Percentiles rank a stretch among this genome's conserved stretches.
phyloP scores from a whole-genome alignment of 2,888 invertebrate species.

The Chelonus formosanus region DNA sequence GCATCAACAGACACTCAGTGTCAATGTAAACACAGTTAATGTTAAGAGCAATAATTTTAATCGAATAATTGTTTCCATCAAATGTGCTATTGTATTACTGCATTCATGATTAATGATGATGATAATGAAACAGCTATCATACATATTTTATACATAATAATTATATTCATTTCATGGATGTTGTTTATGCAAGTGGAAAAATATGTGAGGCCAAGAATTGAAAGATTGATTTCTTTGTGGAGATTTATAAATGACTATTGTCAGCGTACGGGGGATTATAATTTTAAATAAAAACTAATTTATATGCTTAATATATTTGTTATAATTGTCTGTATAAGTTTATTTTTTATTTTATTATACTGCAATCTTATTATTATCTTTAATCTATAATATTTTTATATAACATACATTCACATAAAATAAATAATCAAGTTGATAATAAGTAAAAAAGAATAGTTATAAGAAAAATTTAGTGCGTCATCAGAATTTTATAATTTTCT shows the following conservation, averaged over 20 bases:
- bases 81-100: conserved; percentile 22
- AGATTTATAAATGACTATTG: conserved; percentile 11
- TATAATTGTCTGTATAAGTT: neutral
- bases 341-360: no score
- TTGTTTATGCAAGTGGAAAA: conserved; percentile 15
- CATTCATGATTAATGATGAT: conserved; percentile 20
- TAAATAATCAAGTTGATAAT: no score
- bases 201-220: conserved; percentile 11
- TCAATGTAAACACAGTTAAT: conserved; percentile 60
- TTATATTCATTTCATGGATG: conserved; percentile 8
- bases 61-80: conserved; percentile 16
- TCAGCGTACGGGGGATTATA: conserved; percentile 36
- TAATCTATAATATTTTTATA: no score
- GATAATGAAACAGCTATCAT: conserved; percentile 46
- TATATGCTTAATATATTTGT: conserved; percentile 36
- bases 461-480: no score
- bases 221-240: conserved; percentile 26
- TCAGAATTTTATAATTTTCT: no score
- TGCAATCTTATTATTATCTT: no score
- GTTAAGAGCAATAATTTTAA: conserved; percentile 45
- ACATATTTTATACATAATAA: conserved; percentile 61
- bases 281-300: conserved; percentile 43
- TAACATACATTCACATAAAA: no score
- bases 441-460: no score
- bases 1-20: conserved; percentile 55